Evolutionary conservation across 2,113 vertebrate species (phyloP), one percentile per base, ranked within the genome.

Genomic region (western clawed frog (Xenopus tropicalis)): DNA sequence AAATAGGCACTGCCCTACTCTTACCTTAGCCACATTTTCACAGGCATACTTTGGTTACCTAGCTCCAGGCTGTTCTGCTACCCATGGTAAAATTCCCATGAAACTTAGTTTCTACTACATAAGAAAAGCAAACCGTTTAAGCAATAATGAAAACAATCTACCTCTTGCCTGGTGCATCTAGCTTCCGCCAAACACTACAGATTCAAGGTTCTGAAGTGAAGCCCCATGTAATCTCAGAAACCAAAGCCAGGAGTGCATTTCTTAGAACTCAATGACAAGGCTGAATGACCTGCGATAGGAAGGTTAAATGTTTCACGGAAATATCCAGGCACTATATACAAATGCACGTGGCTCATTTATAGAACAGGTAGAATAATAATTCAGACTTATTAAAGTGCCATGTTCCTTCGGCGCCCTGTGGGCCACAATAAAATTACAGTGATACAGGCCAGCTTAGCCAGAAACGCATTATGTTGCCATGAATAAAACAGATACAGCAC

Each of bases 31-130:
- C 79, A 78, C 81, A 78, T 79, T 74, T 86, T 85, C 85, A 88
- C 71, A 82, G 77, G 85, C 92, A 89, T 85, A 85, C 93, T 95
- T 96, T 95, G 95, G 94, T 95, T 93, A 87, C 82, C 87, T 92
- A 92, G 90, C 91, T 87, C 87, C 85, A 84, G 78, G 68, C 75
- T 83, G 82, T 84, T 70, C 51, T 77, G 79, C 82, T 62, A 74
- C 59, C 72, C 82, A 20, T 64, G 66, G 75, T 48, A 37, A 8
- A 79, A 62, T 37, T 17, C 13, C 19, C 25, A 19, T 62, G 11
- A 64, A 8, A n/a, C 19, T 13, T n/a, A 21, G 12, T 8, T 29
- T 37, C 43, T 42, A 43, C 52, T 54, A 2, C 21, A 12, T 22
- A 59, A 1, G 1, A 59, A 24, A 59, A 14, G 14, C 20, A 59